Conservation (phyloP, 1,140 invertebrate genomes). For the Leptoteleia sp. region DNA sequence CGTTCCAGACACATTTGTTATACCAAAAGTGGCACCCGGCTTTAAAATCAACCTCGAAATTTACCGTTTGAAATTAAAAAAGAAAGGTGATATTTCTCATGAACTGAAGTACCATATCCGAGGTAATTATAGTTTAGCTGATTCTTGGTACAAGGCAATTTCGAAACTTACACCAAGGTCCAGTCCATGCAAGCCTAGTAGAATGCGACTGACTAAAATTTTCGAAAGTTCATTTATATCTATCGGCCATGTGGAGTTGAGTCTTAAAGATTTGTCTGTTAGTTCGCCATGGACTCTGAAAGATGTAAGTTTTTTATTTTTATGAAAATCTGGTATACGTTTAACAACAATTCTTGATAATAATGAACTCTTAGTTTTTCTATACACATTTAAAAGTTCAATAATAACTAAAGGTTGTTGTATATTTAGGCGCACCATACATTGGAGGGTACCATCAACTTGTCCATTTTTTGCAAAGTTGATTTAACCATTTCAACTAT, state of each 20-base stretch:
- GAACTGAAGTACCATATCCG: constrained; percentile 56
- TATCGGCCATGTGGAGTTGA: constrained; percentile 23
- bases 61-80: constrained; percentile 48
- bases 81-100: constrained; percentile 44
- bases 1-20: constrained; percentile 18
- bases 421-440: constrained; percentile 59
- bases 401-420: no score
- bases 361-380: no score
- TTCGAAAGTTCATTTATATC: constrained; percentile 49
- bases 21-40: constrained; percentile 32
- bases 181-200: background rate
- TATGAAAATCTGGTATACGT: no score
- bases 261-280: constrained; percentile 33
- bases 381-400: no score
- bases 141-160: constrained; percentile 48
- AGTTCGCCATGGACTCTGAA: constrained; percentile 28
- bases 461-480: constrained; percentile 67
- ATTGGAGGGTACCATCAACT: constrained; percentile 67
- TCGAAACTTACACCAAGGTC: constrained; percentile 31
- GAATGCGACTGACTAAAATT: constrained; percentile 13
- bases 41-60: constrained; percentile 46
- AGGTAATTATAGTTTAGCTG: constrained; percentile 38
- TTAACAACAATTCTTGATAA: no score
- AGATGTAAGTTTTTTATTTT: constrained; percentile 39
- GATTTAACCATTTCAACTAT: constrained; percentile 65